Evolutionary conservation across 1,140 invertebrate genomes (phyloP).

Genomic region (Camponotus vicinus): DNA sequence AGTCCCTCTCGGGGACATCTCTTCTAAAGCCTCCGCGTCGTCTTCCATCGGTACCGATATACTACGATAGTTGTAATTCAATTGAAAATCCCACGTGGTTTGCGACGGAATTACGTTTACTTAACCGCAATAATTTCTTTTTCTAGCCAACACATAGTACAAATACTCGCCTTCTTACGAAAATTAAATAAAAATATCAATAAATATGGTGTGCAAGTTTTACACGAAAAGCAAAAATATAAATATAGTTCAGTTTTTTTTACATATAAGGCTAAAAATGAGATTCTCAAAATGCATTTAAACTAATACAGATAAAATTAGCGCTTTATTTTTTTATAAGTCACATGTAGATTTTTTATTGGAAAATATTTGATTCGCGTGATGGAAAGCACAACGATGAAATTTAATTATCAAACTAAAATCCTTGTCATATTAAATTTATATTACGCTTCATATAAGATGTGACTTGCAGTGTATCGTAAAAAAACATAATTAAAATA

Average conservation of each 20-base stretch:
- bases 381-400: not conserved
- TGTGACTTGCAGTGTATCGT: not conserved
- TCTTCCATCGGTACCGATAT: conserved; percentile 47
- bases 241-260: not conserved
- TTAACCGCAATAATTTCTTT: conserved; percentile 19
- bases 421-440: not conserved
- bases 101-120: conserved; percentile 39
- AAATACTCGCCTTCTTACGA: not conserved
- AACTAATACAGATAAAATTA: not conserved
- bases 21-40: conserved; percentile 52
- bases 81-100: conserved; percentile 62
- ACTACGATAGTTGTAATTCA: conserved; percentile 71
- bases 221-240: not conserved
- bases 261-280: not conserved
- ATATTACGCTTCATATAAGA: conserved; percentile 1
- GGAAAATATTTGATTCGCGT: not conserved
- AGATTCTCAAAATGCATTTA: not conserved
- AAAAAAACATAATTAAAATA: not conserved
- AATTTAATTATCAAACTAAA: not conserved
- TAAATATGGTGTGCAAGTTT: not conserved
- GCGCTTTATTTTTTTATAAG: not conserved
- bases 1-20: conserved; percentile 50
- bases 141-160: not conserved
- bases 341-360: not conserved
- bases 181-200: conserved; percentile 22